Conservation (phyloP, 2,797 vertebrate species). For the Lophotriccus pileatus region DNA sequence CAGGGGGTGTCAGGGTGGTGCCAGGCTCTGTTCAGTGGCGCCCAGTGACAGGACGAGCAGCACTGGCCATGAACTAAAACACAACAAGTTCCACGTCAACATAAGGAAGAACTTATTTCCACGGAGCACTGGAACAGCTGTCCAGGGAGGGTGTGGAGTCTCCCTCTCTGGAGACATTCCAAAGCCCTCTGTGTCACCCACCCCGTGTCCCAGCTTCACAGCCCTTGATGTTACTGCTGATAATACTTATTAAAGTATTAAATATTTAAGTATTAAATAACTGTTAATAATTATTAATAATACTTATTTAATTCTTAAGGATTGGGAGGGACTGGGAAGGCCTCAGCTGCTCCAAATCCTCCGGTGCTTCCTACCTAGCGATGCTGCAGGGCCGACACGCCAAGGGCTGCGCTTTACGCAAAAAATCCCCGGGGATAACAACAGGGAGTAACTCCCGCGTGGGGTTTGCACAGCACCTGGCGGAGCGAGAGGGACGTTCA, state of each 20-base stretch:
- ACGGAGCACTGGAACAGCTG: not conserved
- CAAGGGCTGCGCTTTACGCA: not conserved
- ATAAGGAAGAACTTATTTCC: not conserved
- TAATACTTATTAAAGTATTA: not conserved
- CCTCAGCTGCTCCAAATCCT: not conserved
- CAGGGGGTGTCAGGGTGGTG: not conserved
- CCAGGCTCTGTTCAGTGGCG: not conserved
- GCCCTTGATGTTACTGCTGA: not conserved
- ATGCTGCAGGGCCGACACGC: not conserved
- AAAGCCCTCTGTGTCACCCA: not conserved
- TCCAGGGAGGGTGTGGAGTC: not conserved
- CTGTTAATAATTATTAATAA: not conserved
- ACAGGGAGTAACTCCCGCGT: not conserved
- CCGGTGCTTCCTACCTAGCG: accelerated
- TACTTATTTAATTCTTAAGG: not conserved
- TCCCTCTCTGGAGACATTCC: not conserved
- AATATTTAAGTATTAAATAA: not conserved
- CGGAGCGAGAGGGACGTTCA: not conserved
- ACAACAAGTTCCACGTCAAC: not conserved
- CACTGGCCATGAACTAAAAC: not conserved
- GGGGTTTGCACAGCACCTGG: not conserved
- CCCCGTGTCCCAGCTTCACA: not conserved
- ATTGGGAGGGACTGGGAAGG: not conserved
- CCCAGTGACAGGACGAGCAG: not conserved
- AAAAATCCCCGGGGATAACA: accelerated